Base-by-base conservation (phyloP, 1,140 invertebrate genomes). In the Bombus ignitus region DNA sequence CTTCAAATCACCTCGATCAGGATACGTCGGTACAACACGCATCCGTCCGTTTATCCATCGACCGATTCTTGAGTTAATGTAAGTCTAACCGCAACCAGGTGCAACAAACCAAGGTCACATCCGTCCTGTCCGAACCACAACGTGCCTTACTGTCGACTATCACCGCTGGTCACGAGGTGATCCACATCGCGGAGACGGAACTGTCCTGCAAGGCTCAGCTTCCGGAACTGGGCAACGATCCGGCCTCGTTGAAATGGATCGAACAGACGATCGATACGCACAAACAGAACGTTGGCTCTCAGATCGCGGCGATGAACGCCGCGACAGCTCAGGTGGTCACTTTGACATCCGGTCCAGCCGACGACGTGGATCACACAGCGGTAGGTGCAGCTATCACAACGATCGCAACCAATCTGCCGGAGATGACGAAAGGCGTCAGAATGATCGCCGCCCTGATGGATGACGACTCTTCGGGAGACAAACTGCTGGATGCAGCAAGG, bases 291-390 rank as follows among this genome's bases (percentile, higher is more conserved):
- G 98, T 99, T 35, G 98, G 98, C 59, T 98, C 98, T 59, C 98
- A 99, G 94, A 97, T 99, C 90, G 99, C 99, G 22, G 99, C 99
- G 57, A 99, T 99, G 99, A 99, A 99, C 96, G 99, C 99, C 1
- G 99, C 99, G 65, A 99, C 99, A 0, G 99, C 99, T 25, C 98
- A 99, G 94, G 97, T 99, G 13, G 98, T 99, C n/a, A 99, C 98
- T 0, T 95, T 99, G 62, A 99, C 98, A 2, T 98, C 98, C 1
- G 97, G 97, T 18, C 96, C 97, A 2, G 96, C 96, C 0, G 98
- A 98, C 89, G 97, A 98, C 88, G 97, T 98, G 9, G 99, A 99
- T 95, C 98, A 98, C 92, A 98, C 98, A n/a, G 98, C 98, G 22
- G 98, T 99, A 3, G 99, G 99, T 0, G 98, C 98, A 1, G 99